phyloP scores from a whole-genome alignment of 2,888 invertebrate genomes.

The Aphidius colemani region DNA sequence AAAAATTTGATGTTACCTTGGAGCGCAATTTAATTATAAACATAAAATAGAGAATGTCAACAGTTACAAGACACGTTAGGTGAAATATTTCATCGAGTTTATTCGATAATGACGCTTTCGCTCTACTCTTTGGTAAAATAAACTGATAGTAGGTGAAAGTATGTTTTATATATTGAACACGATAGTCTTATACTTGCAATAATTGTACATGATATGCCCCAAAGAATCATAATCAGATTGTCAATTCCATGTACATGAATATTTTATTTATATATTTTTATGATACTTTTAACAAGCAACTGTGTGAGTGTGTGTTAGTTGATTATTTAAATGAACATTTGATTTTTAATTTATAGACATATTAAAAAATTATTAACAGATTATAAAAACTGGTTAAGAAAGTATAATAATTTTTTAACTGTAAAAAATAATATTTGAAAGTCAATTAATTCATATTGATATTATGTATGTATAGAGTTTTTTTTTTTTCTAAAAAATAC shows the following conservation, averaged over 20 bases:
- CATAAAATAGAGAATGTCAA: too few relatives aligned
- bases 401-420: conserved; percentile 4
- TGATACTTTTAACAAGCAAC: too few relatives aligned
- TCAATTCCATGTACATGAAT: not conserved
- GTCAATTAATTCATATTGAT: not conserved
- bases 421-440: not conserved
- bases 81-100: conserved; percentile 28
- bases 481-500: not conserved
- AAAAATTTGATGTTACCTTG: not conserved
- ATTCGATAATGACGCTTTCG: conserved; percentile 34
- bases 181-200: conserved; percentile 10
- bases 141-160: conserved; percentile 38
- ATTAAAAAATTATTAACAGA: not conserved
- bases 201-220: not conserved
- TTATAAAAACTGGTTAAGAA: conserved; percentile 10
- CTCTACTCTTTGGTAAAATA: conserved; percentile 32
- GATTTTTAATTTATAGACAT: not conserved
- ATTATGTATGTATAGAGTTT: not conserved
- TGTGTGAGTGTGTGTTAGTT: too few relatives aligned
- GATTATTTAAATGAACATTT: too few relatives aligned
- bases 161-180: conserved; percentile 15
- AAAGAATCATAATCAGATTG: not conserved
- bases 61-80: too few relatives aligned
- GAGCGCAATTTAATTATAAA: too few relatives aligned
- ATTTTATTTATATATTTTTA: too few relatives aligned